These are phyloP conservation scores for Lordiphosa mommai DNA, from an alignment of 1,140 invertebrate species.

Conservation along the genomic window DNA sequence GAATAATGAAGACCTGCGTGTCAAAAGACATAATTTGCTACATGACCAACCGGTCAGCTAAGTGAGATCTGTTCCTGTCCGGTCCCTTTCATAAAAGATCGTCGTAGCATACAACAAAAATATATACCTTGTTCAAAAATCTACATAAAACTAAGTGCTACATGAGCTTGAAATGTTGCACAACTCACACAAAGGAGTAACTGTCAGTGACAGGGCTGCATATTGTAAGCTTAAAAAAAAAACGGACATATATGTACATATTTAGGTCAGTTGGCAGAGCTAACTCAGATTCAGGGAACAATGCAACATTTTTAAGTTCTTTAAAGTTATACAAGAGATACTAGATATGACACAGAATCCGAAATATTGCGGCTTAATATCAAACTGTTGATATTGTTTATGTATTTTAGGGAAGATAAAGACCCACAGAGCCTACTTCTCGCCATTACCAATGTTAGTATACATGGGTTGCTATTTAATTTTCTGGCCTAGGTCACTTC, in stretches of 20 bases:
- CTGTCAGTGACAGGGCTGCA: not conserved
- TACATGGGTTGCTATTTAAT: no score
- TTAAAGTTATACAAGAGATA: no score
- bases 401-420: no score
- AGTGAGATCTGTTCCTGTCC: slow-evolving; percentile 21
- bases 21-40: slow-evolving; percentile 73
- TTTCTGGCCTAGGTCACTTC: no score
- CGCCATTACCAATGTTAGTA: no score
- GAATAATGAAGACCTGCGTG: slow-evolving; percentile 47
- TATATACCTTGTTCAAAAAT: slow-evolving; percentile 44
- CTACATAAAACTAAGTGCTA: slow-evolving; percentile 58
- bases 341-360: no score
- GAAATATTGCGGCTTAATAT: no score
- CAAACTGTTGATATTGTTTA: no score
- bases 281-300: not conserved
- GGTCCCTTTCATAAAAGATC: slow-evolving; percentile 25
- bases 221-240: no score
- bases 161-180: slow-evolving; percentile 60
- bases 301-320: no score
- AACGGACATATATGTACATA: not conserved
- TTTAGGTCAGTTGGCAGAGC: not conserved
- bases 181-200: slow-evolving; percentile 19
- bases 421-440: no score
- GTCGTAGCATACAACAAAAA: slow-evolving; percentile 57
- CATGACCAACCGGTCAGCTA: slow-evolving; percentile 40